Percentiles rank a stretch among this genome's conserved stretches.
These are phyloP conservation scores for Cnemophilus loriae DNA, from an alignment of 2,113 vertebrate genomes.

Conservation along the genomic window DNA sequence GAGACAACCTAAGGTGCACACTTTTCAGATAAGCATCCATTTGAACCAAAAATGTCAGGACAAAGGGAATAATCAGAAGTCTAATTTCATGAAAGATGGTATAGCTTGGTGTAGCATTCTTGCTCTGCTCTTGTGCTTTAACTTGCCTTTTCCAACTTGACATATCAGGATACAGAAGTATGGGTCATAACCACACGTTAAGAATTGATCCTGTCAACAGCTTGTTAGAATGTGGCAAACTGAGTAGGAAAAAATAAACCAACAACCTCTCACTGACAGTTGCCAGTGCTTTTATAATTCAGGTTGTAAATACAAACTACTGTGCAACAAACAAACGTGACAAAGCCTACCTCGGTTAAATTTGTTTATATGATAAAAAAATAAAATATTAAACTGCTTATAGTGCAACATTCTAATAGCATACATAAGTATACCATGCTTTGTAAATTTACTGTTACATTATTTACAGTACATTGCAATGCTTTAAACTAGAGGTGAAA, in stretches of 20 bases:
- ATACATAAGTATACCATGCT: conserved; percentile 63
- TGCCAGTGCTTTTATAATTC: conserved; percentile 21
- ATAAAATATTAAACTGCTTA: conserved; percentile 56
- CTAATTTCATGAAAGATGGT: neutral
- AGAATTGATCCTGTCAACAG: neutral
- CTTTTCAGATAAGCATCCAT: neutral
- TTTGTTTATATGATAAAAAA: conserved; percentile 59
- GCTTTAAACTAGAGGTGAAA: conserved; percentile 4
- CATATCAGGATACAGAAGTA: neutral
- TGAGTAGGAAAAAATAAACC: neutral
- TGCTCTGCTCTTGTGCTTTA: neutral
- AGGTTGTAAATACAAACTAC: conserved; percentile 26
- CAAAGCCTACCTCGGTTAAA: conserved; percentile 24
- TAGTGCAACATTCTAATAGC: conserved; percentile 59
- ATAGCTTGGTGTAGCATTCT: neutral
- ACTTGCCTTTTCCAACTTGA: neutral
- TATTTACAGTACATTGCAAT: conserved; percentile 46
- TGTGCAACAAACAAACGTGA: conserved; percentile 28
- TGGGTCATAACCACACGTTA: neutral
- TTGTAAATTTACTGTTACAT: conserved; percentile 7
- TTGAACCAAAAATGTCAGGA: neutral
- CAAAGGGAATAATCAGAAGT: neutral
- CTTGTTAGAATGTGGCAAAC: neutral
- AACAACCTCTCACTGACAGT: neutral
- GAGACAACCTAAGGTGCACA: neutral